phyloP scores from a whole-genome alignment of 2,888 invertebrate species.

The Drosophila anomalata region DNA sequence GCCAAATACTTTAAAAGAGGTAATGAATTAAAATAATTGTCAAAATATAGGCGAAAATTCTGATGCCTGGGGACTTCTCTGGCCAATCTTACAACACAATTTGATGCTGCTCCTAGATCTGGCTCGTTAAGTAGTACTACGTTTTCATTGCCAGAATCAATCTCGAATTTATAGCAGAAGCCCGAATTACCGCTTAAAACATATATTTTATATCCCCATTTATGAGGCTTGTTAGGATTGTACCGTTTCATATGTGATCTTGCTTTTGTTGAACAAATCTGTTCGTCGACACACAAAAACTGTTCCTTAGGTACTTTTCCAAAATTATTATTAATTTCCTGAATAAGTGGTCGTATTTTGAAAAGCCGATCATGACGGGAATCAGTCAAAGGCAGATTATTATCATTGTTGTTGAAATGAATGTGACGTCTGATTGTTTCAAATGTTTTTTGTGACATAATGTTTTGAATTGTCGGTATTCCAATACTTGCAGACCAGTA shows the following conservation, averaged over 20 bases:
- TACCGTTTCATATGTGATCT: too few relatives aligned
- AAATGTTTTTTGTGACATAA: constrained; percentile 27
- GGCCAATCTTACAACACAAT: too few relatives aligned
- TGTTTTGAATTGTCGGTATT: constrained; percentile 13
- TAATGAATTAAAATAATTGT: constrained; percentile 16
- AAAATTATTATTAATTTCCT: not conserved
- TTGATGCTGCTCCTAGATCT: too few relatives aligned
- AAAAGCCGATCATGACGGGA: not conserved
- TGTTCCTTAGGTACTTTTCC: constrained; percentile 32
- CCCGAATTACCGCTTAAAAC: too few relatives aligned
- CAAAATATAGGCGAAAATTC: too few relatives aligned
- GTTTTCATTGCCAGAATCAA: too few relatives aligned
- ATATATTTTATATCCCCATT: too few relatives aligned
- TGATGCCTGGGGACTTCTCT: too few relatives aligned
- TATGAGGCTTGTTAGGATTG: too few relatives aligned
- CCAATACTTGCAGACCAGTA: constrained; percentile 22
- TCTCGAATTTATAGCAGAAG: too few relatives aligned
- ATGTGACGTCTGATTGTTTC: constrained; percentile 35
- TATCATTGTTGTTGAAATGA: constrained; percentile 29
- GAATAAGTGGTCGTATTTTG: not conserved
- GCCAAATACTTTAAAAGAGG: constrained; percentile 26
- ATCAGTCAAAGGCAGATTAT: constrained; percentile 6
- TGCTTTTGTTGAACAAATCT: constrained; percentile 37
- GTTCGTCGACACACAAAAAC: constrained; percentile 48
- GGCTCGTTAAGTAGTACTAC: too few relatives aligned